Evolutionary conservation across 2,888 invertebrate genomes (phyloP), one percentile per base, ranked within the genome.

Genomic region (Hermaeophaga mercurialis): DNA sequence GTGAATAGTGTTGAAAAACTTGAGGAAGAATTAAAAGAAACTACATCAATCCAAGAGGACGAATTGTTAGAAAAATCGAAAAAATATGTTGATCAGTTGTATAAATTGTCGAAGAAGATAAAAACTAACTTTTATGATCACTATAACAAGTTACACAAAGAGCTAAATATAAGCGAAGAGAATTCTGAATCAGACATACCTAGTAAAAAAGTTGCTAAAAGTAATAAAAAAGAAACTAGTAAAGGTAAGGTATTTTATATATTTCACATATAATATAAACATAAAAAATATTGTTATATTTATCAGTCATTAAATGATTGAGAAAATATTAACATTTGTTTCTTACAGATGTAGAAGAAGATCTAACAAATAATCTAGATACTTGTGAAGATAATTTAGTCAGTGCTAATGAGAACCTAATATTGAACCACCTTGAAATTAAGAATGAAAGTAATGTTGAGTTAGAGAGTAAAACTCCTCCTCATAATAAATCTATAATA

Each of bases 401-500:
- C 7, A n/a, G 9, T 19, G 11, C 6, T 1, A 19, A 19, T 22
- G 12, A 19, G 2, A 9, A 14, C 9, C 8, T 26, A 33, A 33
- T 11, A 12, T 3, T 12, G 12, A 33, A 12, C 2, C 2, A 11
- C 2, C 3, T 2, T 2, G 26, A 26, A 15, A 38, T 6, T 15
- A 22, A 39, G 5, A 12, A 8, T 11, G n/a, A 9, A 11, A 14
- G 12, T 14, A 24, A 26, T 24, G 43, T 24, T 14, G 26, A 15
- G 1, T 15, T 9, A 7, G 26, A 43, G 1, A 14, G 3, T 9
- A 43, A 43, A 43, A 11, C 39, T 4, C 12, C 12, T 11, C 6
- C 12, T 11, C 26, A 8, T 12, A 28, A 3, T 24, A 56, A 54
- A 55, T 66, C 70, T 8, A 54, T 67, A 52, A 70, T 76, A 48